Base-by-base conservation (phyloP, 2,888 invertebrate species). In the Dolichopus griseipennis region DNA sequence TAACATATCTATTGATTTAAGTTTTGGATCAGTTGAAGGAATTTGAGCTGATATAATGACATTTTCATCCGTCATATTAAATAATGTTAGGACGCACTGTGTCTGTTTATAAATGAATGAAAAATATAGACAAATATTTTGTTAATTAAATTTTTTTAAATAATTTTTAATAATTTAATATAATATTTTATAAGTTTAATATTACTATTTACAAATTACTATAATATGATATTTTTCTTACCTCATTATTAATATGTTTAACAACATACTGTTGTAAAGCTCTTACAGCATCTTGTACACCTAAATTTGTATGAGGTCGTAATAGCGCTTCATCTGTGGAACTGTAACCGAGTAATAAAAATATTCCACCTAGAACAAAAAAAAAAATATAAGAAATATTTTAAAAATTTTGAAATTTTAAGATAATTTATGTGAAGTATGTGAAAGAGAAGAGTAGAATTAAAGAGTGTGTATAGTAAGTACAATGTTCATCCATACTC, bases 291-390 rank as follows among this genome's bases (percentile, higher is more conserved):
- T 93, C 93, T 77, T 91, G 90, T 66, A 94, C 91, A 9, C 91
- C 91, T 68, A 93, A 85, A 69, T 92, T 90, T 4, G 92, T 93
- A 79, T 92, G 91, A 52, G 91, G 91, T 73, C 90, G 87, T 74
- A 94, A 84, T 69, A 93, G 84, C 0, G 88, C 87, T 81, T 95
- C 93, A 79, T 95, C 94, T n/a, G 90, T 89, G 70, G 92, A 89
- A 75, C 94, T 94, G 83, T 93, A 95, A 69, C 94, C 95, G 69
- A 95, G 87, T 79, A 94, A 89, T 72, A 95, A 85, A 82, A 92
- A 95, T 61, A 94, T 90, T 61, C 95, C 94, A 82, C 92, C 91
- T 68, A 90, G 34, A 72, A 70, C 6, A 66, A 22, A 52, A 66
- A 68, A 20, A 63, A 33, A 67, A 67, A 67, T 63, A 70, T n/a